These are phyloP conservation scores for Philaethria dido DNA, from an alignment of 2,888 invertebrate genomes.

Conservation along the genomic window DNA sequence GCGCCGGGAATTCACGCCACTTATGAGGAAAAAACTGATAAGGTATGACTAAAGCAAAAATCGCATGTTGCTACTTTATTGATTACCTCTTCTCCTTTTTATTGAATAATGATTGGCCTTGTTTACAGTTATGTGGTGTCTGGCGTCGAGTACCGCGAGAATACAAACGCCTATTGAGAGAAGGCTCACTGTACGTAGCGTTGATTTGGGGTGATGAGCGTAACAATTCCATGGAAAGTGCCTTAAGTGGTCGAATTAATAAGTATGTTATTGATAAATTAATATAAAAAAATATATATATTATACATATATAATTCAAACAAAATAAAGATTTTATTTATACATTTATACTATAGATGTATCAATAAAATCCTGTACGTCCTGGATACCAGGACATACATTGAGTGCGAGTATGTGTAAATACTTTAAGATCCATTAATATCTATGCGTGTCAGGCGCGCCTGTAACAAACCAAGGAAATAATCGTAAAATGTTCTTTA, in stretches of 20 bases:
- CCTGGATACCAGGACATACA: slow-evolving; percentile 21
- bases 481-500: slow-evolving; percentile 48
- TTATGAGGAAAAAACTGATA: slow-evolving; percentile 93
- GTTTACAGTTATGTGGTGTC: slow-evolving; percentile 89
- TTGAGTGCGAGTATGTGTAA: slow-evolving; percentile 31
- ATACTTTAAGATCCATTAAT: slow-evolving; percentile 40
- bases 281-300: neutral
- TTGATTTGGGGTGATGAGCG: slow-evolving; percentile 88
- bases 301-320: neutral
- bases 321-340: slow-evolving; percentile 28
- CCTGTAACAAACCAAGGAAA: slow-evolving; percentile 42
- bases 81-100: slow-evolving; percentile 42
- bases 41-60: slow-evolving; percentile 64
- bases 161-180: slow-evolving; percentile 90
- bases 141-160: slow-evolving; percentile 94
- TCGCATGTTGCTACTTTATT: slow-evolving; percentile 35
- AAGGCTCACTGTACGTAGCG: slow-evolving; percentile 91
- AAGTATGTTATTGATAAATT: slow-evolving; percentile 63
- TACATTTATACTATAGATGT: slow-evolving; percentile 24
- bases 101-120: slow-evolving; percentile 44
- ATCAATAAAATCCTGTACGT: too few species aligned
- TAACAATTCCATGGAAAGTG: slow-evolving; percentile 87
- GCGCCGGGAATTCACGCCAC: slow-evolving; percentile 86
- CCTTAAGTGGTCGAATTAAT: slow-evolving; percentile 88
- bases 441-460: slow-evolving; percentile 46